phyloP scores from a whole-genome alignment of 64 coral and sea anemone species.

The Pachyseris speciosa region DNA sequence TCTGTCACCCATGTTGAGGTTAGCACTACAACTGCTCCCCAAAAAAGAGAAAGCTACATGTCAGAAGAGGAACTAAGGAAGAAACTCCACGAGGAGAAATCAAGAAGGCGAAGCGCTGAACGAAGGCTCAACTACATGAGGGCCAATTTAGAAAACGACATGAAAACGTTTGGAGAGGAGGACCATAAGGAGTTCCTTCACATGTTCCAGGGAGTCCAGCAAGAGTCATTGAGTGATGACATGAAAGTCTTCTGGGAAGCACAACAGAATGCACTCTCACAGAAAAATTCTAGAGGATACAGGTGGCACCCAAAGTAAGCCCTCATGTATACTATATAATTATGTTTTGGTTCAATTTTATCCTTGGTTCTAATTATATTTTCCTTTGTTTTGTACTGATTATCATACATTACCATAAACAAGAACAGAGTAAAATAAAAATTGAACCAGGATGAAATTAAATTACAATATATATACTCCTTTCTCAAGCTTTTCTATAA shows the following conservation, averaged over 20 bases:
- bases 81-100: conserved; percentile 35
- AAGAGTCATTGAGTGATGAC: conserved; percentile 14
- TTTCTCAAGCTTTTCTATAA: no score
- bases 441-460: no score
- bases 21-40: neutral
- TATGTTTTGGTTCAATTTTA: neutral
- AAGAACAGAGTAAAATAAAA: no score
- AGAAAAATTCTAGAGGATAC: neutral
- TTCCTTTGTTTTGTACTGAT: no score
- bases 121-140: conserved; percentile 5
- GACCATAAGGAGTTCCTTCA: conserved; percentile 37
- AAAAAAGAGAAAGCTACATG: conserved; percentile 40
- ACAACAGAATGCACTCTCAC: conserved; percentile 11
- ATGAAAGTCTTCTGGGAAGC: conserved; percentile 68
- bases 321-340: neutral
- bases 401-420: no score
- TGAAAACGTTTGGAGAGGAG: conserved; percentile 13
- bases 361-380: neutral
- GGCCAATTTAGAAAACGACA: conserved; percentile 29
- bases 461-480: no score
- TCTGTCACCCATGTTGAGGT: neutral
- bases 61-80: conserved; percentile 24
- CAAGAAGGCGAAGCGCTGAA: conserved; percentile 39
- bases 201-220: conserved; percentile 17
- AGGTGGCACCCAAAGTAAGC: conserved; percentile 72